Base-by-base conservation (phyloP, 1,140 invertebrate genomes). In the Doryteuthis pealeii region DNA sequence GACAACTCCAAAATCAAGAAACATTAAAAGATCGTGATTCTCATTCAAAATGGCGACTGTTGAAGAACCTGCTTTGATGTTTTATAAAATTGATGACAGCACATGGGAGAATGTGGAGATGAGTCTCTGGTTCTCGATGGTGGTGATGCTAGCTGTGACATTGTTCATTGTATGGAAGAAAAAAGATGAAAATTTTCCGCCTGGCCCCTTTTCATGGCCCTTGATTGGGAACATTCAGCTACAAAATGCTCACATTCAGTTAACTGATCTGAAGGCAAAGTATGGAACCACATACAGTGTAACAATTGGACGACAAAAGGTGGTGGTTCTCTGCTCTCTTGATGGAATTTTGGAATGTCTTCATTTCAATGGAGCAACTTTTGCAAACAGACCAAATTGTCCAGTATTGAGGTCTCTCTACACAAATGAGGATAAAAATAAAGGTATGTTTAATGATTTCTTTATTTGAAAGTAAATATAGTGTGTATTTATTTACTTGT, bases 221-320 rank as follows among this genome's bases (percentile, higher is more conserved):
- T 49, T 84, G 14, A 70, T 82, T 67, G 82, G 82, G 49, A 79
- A 79, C 73, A 62, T 78, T 12, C 74, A 79, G 40, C 67, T 79
- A 30, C 76, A 83, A 32, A 78, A 74, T 54, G 75, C 80, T 6
- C 79, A 84, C 66, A 78, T 82, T n/a, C 71, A 75, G 14, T 72
- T 85, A 35, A 79, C 79, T 65, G 75, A 80, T 62, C 58, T 84
- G 32, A 80, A 76, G 67, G 78, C 81, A 10, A 74, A 77, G n/a
- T 84, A 84, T 79, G 84, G 84, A 14, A 77, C 82, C 74, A 76
- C 84, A 10, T 85, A 78, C 71, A 79, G 78, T 66, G 65, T 84
- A 12, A 74, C 75, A 66, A 40, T 80, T 58, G 82, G 82, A 0
- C 78, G 77, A 31, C 70, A 81, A 28, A 74, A 74, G n/a, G 70